Conservation (phyloP, 2,797 vertebrate species). For the Chrosomus eos region DNA sequence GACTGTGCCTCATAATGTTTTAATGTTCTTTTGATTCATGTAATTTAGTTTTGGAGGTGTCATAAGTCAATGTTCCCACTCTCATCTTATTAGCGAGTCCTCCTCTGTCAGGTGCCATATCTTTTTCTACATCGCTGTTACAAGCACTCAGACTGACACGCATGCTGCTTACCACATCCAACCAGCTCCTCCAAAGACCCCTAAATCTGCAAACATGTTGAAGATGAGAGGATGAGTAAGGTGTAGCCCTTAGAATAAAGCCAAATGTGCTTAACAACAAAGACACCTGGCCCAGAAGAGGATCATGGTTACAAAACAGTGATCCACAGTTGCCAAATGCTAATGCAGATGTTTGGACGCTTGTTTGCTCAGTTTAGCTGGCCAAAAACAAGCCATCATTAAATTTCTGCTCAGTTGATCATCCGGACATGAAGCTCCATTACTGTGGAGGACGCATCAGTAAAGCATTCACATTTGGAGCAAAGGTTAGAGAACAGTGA, state of each 20-base stretch:
- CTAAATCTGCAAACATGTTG: conserved; percentile 29
- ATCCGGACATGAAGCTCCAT: conserved; percentile 29
- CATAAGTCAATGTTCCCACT: conserved; percentile 42
- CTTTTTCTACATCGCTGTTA: conserved; percentile 45
- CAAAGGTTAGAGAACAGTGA: neutral
- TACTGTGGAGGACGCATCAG: conserved; percentile 17
- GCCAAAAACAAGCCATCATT: conserved; percentile 46
- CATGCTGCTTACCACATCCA: conserved; percentile 29
- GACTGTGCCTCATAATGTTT: neutral
- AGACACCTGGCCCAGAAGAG: conserved; percentile 39
- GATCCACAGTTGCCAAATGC: conserved; percentile 13
- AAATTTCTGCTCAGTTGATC: conserved; percentile 28
- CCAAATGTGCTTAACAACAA: conserved; percentile 11
- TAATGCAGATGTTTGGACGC: conserved; percentile 49
- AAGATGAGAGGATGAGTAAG: conserved; percentile 29
- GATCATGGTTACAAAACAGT: conserved; percentile 44
- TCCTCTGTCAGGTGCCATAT: conserved; percentile 58
- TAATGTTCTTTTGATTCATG: neutral
- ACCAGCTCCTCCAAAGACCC: conserved; percentile 28
- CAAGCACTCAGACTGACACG: conserved; percentile 35
- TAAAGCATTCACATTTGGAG: neutral
- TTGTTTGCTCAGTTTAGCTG: conserved; percentile 42
- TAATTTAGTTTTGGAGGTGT: neutral
- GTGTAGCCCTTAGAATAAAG: conserved; percentile 10
- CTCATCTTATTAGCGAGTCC: conserved; percentile 49